Evolutionary conservation across 2,797 vertebrate species (phyloP).

Genomic region (Coracias cyanogaster): DNA sequence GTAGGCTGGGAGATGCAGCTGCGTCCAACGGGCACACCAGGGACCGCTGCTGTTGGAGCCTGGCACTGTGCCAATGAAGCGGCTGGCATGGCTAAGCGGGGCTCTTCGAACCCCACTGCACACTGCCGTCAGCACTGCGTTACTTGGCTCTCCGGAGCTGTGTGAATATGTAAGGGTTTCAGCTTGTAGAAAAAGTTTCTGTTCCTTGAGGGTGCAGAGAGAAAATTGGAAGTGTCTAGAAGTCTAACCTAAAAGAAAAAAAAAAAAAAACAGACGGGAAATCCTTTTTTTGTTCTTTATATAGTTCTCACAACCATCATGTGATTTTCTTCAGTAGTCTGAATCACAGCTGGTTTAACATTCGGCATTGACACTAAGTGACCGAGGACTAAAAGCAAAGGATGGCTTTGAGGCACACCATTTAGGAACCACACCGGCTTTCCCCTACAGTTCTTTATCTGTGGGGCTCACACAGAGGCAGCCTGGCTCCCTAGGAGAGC

Average conservation of each 20-base stretch:
- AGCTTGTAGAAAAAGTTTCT: not conserved
- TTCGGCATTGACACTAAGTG: not conserved
- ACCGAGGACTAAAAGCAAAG: not conserved
- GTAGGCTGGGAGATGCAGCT: not conserved
- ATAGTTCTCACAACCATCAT: not conserved
- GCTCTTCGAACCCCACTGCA: rapidly evolving
- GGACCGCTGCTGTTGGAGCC: not conserved
- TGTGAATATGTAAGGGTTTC: rapidly evolving
- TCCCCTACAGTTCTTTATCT: not conserved
- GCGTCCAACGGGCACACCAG: rapidly evolving
- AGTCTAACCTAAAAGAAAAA: not conserved
- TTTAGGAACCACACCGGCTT: not conserved
- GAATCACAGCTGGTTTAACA: slow-evolving; percentile 22
- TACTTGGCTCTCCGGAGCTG: not conserved
- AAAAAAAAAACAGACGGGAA: not conserved
- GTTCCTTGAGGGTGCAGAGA: not conserved
- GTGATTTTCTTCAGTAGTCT: not conserved
- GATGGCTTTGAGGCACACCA: not conserved
- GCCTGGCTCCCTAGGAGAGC: not conserved
- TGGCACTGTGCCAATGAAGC: rapidly evolving
- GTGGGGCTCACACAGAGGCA: not conserved
- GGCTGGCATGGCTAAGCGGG: rapidly evolving
- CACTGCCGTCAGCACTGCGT: rapidly evolving
- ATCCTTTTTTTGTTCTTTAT: not conserved
- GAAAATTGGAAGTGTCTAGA: not conserved